Evolutionary conservation across 2,888 invertebrate species (phyloP).

Genomic region (Pheosia gnoma): DNA sequence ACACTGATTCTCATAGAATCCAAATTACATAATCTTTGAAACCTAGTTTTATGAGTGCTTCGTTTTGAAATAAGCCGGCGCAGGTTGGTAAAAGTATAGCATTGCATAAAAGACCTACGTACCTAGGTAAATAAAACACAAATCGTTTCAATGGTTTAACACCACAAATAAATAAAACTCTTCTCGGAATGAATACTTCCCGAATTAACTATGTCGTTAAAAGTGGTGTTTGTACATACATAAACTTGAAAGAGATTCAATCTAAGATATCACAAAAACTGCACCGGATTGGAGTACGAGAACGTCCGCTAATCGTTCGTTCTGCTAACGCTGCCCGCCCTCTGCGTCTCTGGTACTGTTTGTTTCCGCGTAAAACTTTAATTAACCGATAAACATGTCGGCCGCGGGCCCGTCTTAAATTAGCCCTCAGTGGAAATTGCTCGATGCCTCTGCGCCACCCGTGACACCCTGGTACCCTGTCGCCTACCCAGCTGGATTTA

Average conservation of each 20-base stretch:
- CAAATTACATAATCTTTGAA: too few relatives aligned
- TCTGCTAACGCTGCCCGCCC: slow-evolving; percentile 55
- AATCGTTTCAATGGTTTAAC: too few relatives aligned
- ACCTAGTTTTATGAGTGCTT: too few relatives aligned
- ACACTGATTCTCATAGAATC: too few relatives aligned
- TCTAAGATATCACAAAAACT: neutral
- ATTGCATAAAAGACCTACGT: too few relatives aligned
- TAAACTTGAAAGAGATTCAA: neutral
- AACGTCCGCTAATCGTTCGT: slow-evolving; percentile 14
- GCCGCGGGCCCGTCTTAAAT: slow-evolving; percentile 73
- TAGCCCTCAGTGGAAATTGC: slow-evolving; percentile 61
- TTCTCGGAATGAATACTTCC: too few relatives aligned
- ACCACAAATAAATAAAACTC: too few relatives aligned
- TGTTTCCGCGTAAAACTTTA: slow-evolving; percentile 82
- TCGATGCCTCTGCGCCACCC: slow-evolving; percentile 45
- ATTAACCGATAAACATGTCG: slow-evolving; percentile 84
- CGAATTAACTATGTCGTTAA: too few relatives aligned
- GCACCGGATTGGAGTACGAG: neutral
- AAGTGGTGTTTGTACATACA: neutral
- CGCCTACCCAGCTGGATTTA: slow-evolving; percentile 41
- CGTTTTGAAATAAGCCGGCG: too few relatives aligned
- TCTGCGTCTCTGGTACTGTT: slow-evolving; percentile 59
- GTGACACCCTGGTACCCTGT: slow-evolving; percentile 44
- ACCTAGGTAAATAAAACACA: too few relatives aligned
- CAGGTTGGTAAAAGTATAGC: too few relatives aligned